A percentile compares a stretch with the other conserved stretches of the same genome.
Conservation (phyloP, 2,797 vertebrate genomes). For the Siniperca scherzeri region DNA sequence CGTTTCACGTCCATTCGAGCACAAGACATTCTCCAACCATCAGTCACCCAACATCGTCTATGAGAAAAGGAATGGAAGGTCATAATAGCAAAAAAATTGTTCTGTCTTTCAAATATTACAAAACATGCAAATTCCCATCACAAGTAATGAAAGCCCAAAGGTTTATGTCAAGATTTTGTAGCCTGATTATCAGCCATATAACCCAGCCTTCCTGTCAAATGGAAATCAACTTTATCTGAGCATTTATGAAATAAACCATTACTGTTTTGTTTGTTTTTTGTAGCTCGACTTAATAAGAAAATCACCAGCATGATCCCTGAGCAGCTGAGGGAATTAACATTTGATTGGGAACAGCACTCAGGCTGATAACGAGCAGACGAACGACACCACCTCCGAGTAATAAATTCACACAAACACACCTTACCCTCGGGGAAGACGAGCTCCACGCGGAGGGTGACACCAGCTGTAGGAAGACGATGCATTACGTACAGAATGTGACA, state of each 20-base stretch:
- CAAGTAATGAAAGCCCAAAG: neutral
- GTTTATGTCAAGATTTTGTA: neutral
- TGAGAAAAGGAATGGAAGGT: too few relatives aligned
- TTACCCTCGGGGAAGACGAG: neutral
- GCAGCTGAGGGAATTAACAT: neutral
- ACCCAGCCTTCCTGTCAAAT: too few relatives aligned
- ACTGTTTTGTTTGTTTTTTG: too few relatives aligned
- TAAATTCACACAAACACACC: conserved; percentile 29
- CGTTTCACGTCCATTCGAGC: too few relatives aligned
- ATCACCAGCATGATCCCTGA: neutral
- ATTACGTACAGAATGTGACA: neutral
- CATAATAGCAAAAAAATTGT: too few relatives aligned
- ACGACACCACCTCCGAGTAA: neutral
- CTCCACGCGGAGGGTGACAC: neutral
- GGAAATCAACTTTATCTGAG: too few relatives aligned
- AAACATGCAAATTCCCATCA: neutral
- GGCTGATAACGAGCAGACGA: neutral
- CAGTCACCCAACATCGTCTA: too few relatives aligned
- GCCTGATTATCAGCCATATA: neutral
- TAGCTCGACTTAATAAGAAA: too few relatives aligned
- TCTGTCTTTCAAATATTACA: too few relatives aligned
- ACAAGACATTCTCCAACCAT: too few relatives aligned
- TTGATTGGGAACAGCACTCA: neutral
- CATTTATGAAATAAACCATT: too few relatives aligned
- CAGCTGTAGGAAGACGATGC: conserved; percentile 11